Percentiles rank a stretch among this genome's conserved stretches.
Evolutionary conservation across 1,140 invertebrate species (phyloP).

Genomic region (Manduca sexta): DNA sequence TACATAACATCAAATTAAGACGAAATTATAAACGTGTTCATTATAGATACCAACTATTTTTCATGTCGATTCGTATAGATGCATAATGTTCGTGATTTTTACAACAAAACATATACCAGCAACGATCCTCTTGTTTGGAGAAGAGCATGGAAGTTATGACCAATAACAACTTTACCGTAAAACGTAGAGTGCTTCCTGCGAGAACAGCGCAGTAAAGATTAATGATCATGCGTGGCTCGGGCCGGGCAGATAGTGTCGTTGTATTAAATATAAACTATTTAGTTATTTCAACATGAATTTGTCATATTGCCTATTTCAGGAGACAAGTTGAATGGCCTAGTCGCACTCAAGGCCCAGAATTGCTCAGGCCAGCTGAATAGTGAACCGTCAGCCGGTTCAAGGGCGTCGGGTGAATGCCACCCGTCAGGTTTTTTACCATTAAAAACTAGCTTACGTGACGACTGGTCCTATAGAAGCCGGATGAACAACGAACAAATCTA

Average conservation of each 20-base stretch:
- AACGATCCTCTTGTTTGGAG: background rate
- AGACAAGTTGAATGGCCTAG: slow-evolving; percentile 56
- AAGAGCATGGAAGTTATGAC: slow-evolving; percentile 9
- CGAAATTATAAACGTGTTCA: too few relatives aligned
- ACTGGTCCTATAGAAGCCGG: slow-evolving; percentile 49
- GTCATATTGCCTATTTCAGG: slow-evolving; percentile 26
- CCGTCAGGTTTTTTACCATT: slow-evolving; percentile 55
- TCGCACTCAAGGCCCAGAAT: slow-evolving; percentile 51
- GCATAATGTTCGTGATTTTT: too few relatives aligned
- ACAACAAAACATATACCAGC: background rate
- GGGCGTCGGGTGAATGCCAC: slow-evolving; percentile 65
- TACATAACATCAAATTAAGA: too few relatives aligned
- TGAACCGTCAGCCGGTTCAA: slow-evolving; percentile 59
- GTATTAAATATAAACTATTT: background rate
- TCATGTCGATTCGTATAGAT: too few relatives aligned
- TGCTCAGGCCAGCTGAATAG: slow-evolving; percentile 48
- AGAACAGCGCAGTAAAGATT: slow-evolving; percentile 24
- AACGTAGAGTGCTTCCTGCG: slow-evolving; percentile 17
- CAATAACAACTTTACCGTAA: slow-evolving; percentile 17
- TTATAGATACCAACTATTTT: too few relatives aligned
- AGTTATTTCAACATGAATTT: background rate
- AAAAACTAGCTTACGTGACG: slow-evolving; percentile 48
- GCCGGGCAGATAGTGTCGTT: background rate
- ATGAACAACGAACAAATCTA: slow-evolving; percentile 38
- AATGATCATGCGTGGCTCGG: slow-evolving; percentile 15